Conservation (phyloP, 64 coral and sea anemone genomes). For the Montipora foliosa region DNA sequence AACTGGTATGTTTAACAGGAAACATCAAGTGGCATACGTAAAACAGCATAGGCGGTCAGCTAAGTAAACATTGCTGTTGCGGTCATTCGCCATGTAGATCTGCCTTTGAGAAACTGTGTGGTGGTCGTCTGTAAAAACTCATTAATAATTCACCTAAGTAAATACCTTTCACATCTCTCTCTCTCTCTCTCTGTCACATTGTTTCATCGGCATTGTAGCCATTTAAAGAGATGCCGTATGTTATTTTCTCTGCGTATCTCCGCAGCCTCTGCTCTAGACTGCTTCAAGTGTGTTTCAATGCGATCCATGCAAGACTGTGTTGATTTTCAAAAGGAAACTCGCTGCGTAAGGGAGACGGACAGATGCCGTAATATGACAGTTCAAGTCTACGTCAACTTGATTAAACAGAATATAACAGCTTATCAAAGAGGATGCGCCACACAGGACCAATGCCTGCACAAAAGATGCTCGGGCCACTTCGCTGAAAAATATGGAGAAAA, state of each 20-base stretch:
- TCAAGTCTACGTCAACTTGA: not conserved
- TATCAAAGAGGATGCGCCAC: constrained; percentile 28
- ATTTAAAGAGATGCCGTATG: no score
- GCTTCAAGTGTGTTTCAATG: not conserved
- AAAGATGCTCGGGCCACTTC: constrained; percentile 2
- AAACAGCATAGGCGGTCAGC: no score
- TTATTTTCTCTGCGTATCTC: not conserved
- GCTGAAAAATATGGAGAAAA: not conserved
- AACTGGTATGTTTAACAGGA: no score
- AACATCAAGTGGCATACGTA: no score
- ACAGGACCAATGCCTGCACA: constrained; percentile 19
- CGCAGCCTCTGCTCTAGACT: not conserved
- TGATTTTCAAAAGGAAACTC: not conserved
- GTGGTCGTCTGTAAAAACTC: no score
- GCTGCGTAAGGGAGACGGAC: not conserved
- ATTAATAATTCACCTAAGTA: no score
- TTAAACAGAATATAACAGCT: not conserved
- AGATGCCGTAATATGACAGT: constrained; percentile 44
- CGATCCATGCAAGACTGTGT: constrained; percentile 25
- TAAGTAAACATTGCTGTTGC: no score
- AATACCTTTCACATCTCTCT: no score
- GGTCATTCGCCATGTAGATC: no score
- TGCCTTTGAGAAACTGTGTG: no score
- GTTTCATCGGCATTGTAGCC: no score
- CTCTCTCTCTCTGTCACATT: no score